Base-by-base conservation (phyloP, 2,113 vertebrate species). In the Porphyrio hochstetteri region DNA sequence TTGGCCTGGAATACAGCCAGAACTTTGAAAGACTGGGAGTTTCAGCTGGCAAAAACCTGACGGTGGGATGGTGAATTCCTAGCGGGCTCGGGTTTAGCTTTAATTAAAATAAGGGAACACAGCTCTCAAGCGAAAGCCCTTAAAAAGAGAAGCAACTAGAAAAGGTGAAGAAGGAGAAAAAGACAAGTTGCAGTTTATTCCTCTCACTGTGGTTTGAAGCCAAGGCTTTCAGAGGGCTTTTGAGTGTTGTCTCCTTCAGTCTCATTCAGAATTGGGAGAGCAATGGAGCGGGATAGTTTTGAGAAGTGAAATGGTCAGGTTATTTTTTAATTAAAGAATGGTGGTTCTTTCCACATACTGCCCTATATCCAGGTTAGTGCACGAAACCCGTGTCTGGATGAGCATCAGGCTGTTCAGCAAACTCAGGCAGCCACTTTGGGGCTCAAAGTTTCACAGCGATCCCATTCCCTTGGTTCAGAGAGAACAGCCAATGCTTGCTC, bases 1-100 rank as follows among this genome's bases (percentile, higher is more conserved):
- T 86, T 75, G 50, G 11, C 77, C 81, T 96, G 96, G 92, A 93
- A 53, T 21, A 55, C 55, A 63, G 93, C 96, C 96, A 93, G 65
- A 75, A 81, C 74, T 94, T 70, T 64, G 93, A 87, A 88, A 87
- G 91, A 44, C 87, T 94, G 86, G 80, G 81, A 89, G 80, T 92
- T 91, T 88, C 65, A 92, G 82, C 74, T 88, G 88, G 91, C 91
- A 95, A 71, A 87, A 91, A 70, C 44, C 48, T 59, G 76, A 71
- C 93, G 81, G 69, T 94, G 61, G 16, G 5, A 35, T 55, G 63
- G 64, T 84, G 75, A 90, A 71, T 89, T 94, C 42, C 44, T 63
- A 67, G 65, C 82, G 64, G 72, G 23, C 63, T 81, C 38, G 36
- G 71, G 52, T 67, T 95, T 86, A 79, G 42, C 68, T 93, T 93